phyloP scores from a whole-genome alignment of 1,140 invertebrate genomes.

The Gerris buenoi region DNA sequence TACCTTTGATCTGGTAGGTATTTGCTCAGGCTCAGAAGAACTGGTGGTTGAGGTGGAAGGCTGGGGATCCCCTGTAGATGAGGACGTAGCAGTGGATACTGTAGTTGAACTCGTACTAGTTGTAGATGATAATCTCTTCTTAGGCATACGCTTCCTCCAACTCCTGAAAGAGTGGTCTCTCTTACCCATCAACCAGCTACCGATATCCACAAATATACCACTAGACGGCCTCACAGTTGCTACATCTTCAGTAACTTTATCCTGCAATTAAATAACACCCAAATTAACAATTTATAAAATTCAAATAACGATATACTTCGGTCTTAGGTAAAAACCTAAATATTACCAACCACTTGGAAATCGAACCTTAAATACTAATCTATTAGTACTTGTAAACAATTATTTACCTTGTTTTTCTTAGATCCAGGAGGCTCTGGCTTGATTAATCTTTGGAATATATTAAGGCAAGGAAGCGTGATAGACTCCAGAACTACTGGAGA shows the following conservation, averaged over 20 bases:
- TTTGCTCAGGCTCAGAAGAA: background rate
- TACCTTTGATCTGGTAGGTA: background rate
- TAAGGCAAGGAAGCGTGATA: conserved; percentile 64
- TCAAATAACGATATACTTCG: no score
- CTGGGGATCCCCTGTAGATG: background rate
- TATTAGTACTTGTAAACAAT: no score
- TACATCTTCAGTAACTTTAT: conserved; percentile 38
- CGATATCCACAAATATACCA: conserved; percentile 52
- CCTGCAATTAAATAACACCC: no score
- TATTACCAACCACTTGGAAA: no score
- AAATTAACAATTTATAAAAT: no score
- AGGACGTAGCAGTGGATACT: background rate
- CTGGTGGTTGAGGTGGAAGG: background rate
- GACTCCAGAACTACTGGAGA: conserved; percentile 61
- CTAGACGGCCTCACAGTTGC: conserved; percentile 37
- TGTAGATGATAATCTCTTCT: conserved; percentile 26
- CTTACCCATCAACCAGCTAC: conserved; percentile 61
- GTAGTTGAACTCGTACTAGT: background rate
- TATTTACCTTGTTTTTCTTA: conserved; percentile 36
- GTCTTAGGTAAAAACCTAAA: no score
- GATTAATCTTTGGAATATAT: conserved; percentile 64
- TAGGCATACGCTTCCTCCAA: conserved; percentile 47
- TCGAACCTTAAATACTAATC: no score
- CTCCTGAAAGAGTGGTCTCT: conserved; percentile 48
- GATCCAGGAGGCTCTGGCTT: conserved; percentile 45